Percentiles rank a stretch among this genome's conserved stretches.
Conservation (phyloP, 1,140 invertebrate species). For the Trichonephila clavipes region DNA sequence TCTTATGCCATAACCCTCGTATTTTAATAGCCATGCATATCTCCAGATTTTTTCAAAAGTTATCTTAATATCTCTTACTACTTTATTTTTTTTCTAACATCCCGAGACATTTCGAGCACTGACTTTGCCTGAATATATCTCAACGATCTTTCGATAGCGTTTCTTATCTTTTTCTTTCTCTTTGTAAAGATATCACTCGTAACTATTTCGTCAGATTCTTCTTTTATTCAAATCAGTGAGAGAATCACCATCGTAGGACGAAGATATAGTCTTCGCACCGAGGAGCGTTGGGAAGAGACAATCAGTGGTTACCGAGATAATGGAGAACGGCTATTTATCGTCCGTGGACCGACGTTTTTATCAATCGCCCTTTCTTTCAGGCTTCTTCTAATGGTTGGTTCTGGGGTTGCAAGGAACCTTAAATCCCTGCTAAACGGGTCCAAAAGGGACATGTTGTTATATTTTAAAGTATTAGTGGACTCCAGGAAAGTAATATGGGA, state of each 20-base stretch:
- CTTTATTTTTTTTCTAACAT: too few relatives aligned
- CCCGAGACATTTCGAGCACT: too few relatives aligned
- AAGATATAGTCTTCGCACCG: background rate
- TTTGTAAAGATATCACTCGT: background rate
- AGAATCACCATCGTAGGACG: background rate
- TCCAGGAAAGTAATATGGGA: background rate
- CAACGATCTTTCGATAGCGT: too few relatives aligned
- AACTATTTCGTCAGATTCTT: background rate
- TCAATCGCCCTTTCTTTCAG: conserved; percentile 2
- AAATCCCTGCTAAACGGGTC: conserved; percentile 25
- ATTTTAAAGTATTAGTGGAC: background rate
- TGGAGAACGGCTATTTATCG: conserved; percentile 47
- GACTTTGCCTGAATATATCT: too few relatives aligned
- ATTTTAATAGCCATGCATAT: too few relatives aligned
- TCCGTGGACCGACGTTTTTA: background rate
- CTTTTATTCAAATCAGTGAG: background rate
- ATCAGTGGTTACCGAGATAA: conserved; percentile 22
- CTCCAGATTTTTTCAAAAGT: too few relatives aligned
- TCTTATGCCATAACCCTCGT: too few relatives aligned
- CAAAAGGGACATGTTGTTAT: background rate
- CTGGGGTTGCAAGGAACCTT: background rate
- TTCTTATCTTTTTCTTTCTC: background rate
- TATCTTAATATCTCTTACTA: too few relatives aligned
- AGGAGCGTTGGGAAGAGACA: background rate
- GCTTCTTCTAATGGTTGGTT: background rate